Conservation (phyloP, 2,113 vertebrate species). For the Mungos mungo region DNA sequence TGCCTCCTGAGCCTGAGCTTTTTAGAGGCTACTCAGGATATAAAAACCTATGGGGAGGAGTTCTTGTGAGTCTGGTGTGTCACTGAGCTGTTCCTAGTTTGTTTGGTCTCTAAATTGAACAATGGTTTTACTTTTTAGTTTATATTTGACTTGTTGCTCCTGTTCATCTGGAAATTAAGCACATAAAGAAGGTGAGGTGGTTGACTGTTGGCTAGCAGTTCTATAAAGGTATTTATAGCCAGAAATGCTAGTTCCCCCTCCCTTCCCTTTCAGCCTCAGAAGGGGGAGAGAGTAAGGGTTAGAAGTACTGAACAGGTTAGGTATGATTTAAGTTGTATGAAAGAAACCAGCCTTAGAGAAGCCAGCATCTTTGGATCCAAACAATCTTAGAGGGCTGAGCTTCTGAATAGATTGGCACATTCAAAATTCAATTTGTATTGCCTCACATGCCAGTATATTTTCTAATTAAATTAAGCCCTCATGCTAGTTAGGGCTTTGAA, state of each 20-base stretch:
- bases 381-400: not conserved
- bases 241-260: not conserved
- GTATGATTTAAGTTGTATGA: not conserved
- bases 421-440: conserved; percentile 31
- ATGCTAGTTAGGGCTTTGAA: not conserved
- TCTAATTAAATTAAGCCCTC: conserved; percentile 48
- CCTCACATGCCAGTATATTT: conserved; percentile 29
- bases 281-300: not conserved
- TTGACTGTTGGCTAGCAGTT: not conserved
- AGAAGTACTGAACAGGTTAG: not conserved
- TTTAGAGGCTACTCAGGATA: not conserved
- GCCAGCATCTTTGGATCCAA: not conserved
- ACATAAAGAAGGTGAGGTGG: not conserved
- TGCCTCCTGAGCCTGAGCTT: not conserved
- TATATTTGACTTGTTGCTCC: conserved; percentile 6
- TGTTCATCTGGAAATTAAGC: conserved; percentile 30
- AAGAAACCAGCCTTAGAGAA: conserved; percentile 29
- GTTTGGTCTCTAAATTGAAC: not conserved
- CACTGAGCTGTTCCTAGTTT: not conserved
- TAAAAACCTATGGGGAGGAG: not conserved
- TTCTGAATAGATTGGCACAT: conserved; percentile 17
- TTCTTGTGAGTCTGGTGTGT: not conserved
- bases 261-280: not conserved
- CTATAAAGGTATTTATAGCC: not conserved
- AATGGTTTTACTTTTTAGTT: conserved; percentile 40